Conservation (phyloP, 2,113 vertebrate genomes). For the Mustela nigripes region DNA sequence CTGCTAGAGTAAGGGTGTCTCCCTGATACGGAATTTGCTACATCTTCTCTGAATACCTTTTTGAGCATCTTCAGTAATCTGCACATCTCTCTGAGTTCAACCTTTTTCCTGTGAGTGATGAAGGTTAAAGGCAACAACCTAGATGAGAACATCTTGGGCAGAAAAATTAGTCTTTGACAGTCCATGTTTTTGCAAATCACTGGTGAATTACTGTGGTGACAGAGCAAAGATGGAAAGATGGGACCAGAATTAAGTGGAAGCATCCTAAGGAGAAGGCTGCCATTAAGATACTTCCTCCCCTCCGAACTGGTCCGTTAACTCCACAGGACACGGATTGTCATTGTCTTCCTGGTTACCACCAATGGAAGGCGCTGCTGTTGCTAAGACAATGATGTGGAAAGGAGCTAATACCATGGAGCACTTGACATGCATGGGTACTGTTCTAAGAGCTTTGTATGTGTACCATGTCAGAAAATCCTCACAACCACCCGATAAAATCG, state of each 20-base stretch:
- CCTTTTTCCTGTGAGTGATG: not conserved
- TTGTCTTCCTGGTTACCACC: not conserved
- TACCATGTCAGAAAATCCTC: not conserved
- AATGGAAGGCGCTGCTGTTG: not conserved
- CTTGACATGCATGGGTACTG: not conserved
- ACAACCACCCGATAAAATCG: not conserved
- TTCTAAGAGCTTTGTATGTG: not conserved
- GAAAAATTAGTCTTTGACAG: not conserved
- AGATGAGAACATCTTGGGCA: not conserved
- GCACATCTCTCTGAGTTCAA: not conserved
- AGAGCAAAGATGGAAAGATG: not conserved
- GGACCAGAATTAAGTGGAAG: not conserved
- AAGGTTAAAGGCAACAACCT: conserved; percentile 6
- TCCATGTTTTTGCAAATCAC: not conserved
- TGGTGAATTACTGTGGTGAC: not conserved
- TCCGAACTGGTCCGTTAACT: not conserved
- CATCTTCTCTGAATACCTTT: not conserved
- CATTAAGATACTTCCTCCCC: not conserved
- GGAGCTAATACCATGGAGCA: not conserved
- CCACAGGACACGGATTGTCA: not conserved
- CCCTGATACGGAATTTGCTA: not conserved
- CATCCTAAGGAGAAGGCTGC: not conserved
- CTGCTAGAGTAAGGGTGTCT: not conserved
- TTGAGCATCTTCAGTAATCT: not conserved
- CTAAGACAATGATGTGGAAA: not conserved